phyloP scores from a whole-genome alignment of 2,797 vertebrate species.

The Danio choprae region DNA sequence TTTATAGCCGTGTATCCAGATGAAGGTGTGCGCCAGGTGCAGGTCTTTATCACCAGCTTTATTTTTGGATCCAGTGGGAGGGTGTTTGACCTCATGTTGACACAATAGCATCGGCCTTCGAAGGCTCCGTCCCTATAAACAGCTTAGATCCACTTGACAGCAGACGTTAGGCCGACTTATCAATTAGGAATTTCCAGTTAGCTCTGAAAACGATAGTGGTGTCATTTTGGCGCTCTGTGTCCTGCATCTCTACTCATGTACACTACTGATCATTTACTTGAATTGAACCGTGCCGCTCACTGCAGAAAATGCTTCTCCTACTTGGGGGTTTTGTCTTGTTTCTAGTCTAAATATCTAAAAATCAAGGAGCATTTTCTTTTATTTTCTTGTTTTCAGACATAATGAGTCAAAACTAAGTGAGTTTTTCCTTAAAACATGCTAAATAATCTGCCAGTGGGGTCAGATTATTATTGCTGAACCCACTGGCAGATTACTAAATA shows the following conservation, averaged over 20 bases:
- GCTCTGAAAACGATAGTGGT: neutral
- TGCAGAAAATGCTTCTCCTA: conserved; percentile 44
- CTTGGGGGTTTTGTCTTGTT: too few relatives aligned
- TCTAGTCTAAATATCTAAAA: too few relatives aligned
- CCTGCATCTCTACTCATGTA: conserved; percentile 35
- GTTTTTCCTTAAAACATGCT: too few relatives aligned
- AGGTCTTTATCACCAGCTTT: conserved; percentile 73
- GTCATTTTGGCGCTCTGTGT: neutral
- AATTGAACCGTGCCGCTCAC: conserved; percentile 72
- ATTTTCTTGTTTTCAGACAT: too few relatives aligned
- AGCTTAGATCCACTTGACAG: conserved; percentile 49
- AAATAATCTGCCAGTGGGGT: too few relatives aligned
- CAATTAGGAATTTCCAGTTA: neutral
- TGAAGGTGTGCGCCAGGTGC: conserved; percentile 80
- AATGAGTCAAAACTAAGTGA: too few relatives aligned
- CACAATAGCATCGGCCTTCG: conserved; percentile 68
- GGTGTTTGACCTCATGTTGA: conserved; percentile 74
- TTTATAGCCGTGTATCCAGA: conserved; percentile 73
- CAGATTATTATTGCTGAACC: too few relatives aligned
- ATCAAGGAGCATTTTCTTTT: too few relatives aligned
- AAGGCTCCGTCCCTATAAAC: conserved; percentile 64
- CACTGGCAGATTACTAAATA: too few relatives aligned
- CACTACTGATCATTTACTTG: conserved; percentile 74
- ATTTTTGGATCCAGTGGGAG: conserved; percentile 71
- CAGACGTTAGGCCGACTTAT: neutral